Conservation (phyloP, 2,113 vertebrate species). For the Cyanocitta stelleri region DNA sequence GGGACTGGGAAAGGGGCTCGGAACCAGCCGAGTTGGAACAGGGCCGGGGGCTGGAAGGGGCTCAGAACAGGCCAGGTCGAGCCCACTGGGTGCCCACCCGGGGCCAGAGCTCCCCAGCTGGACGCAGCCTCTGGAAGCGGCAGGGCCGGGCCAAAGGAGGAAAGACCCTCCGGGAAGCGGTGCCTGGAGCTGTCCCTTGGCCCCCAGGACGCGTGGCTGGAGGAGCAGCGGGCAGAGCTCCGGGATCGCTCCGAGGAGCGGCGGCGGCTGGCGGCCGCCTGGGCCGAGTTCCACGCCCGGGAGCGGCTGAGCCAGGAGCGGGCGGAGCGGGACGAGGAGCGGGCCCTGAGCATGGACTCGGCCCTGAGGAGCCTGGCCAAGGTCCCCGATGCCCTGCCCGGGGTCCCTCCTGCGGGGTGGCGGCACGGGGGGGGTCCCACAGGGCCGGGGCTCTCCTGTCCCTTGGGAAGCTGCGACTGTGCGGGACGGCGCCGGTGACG, state of each 20-base stretch:
- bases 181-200: not conserved
- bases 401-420: too few relatives aligned
- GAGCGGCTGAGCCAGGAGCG: not conserved
- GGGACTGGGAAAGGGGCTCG: too few relatives aligned
- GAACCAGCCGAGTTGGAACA: not conserved
- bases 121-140: not conserved
- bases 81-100: rapidly evolving
- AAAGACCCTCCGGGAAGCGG: not conserved
- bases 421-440: not conserved
- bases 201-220: not conserved
- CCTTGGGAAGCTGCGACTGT: not conserved
- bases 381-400: not conserved
- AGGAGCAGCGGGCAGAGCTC: not conserved
- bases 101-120: not conserved
- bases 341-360: not conserved
- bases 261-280: not conserved
- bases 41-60: not conserved
- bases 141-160: not conserved
- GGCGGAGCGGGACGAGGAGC: not conserved
- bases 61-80: not conserved
- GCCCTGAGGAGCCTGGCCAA: not conserved
- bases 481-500: not conserved
- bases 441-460: not conserved
- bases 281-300: not conserved
- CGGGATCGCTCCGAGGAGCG: not conserved